These are phyloP conservation scores for Crypturellus undulatus DNA, from an alignment of 2,113 vertebrate genomes.

Conservation along the genomic window DNA sequence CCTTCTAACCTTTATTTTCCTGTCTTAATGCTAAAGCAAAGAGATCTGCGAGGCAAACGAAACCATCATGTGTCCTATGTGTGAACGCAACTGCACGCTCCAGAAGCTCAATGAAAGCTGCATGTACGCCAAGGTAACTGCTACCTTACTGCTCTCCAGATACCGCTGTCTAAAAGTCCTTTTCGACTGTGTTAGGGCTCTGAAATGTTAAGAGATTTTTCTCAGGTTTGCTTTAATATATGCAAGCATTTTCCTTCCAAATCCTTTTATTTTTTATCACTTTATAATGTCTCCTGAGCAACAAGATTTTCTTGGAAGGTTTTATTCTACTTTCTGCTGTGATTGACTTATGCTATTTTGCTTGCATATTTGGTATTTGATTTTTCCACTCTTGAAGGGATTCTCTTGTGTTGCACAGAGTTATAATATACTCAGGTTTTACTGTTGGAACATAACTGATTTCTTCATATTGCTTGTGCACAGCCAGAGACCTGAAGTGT, in stretches of 20 bases:
- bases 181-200: neutral
- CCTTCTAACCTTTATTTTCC: conserved; percentile 22
- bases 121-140: conserved; percentile 93
- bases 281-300: neutral
- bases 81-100: conserved; percentile 90
- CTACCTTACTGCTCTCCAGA: neutral
- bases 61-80: conserved; percentile 96
- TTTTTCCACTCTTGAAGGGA: neutral
- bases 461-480: neutral
- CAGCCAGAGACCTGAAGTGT: neutral
- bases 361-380: neutral
- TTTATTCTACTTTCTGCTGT: neutral
- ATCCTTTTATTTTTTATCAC: neutral
- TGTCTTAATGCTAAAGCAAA: conserved; percentile 79
- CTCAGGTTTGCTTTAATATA: neutral
- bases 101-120: conserved; percentile 96
- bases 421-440: neutral
- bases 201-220: neutral
- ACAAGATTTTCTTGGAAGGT: neutral
- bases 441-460: neutral
- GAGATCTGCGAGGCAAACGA: conserved; percentile 96
- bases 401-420: neutral
- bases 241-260: neutral
- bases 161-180: neutral
- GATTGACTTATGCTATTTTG: neutral